phyloP scores from a whole-genome alignment of 2,888 invertebrate genomes.

The Drosophila birchii region DNA sequence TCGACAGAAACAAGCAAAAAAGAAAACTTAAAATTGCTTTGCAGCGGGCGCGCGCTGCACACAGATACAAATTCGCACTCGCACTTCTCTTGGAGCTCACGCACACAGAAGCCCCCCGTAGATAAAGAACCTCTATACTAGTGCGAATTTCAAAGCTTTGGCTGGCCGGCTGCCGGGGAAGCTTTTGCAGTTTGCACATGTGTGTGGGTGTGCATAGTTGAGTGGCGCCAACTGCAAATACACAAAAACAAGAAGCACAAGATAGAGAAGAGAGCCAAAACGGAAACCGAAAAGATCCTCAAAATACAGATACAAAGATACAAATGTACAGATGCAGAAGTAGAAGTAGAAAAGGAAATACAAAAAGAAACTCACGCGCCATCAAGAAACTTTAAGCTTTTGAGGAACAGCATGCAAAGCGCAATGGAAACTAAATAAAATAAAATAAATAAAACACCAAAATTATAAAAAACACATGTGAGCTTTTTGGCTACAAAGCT shows the following conservation, averaged over 20 bases:
- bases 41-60: constrained; percentile 44
- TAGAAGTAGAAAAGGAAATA: constrained; percentile 5
- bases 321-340: constrained; percentile 2
- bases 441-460: constrained; percentile 5
- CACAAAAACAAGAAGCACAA: constrained; percentile 1
- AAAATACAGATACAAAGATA: constrained; percentile 14
- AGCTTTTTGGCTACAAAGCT: constrained; percentile 47
- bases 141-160: constrained; percentile 51
- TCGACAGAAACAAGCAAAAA: constrained; percentile 44
- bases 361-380: constrained; percentile 16
- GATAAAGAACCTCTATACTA: constrained; percentile 38
- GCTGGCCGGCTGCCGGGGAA: constrained; percentile 26
- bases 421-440: constrained; percentile 43
- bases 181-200: constrained; percentile 61
- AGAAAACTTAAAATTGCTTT: constrained; percentile 57
- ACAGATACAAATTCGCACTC: constrained; percentile 10
- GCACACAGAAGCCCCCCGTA: constrained; percentile 23
- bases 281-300: constrained; percentile 45
- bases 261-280: constrained; percentile 16
- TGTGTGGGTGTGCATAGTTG: constrained; percentile 54
- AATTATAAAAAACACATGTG: constrained; percentile 37
- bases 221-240: constrained; percentile 48
- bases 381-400: constrained; percentile 32
- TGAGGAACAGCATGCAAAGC: constrained; percentile 28
- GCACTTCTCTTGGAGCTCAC: constrained; percentile 15